Base-by-base conservation (phyloP, 2,888 invertebrate species). In the Elegia similella region DNA sequence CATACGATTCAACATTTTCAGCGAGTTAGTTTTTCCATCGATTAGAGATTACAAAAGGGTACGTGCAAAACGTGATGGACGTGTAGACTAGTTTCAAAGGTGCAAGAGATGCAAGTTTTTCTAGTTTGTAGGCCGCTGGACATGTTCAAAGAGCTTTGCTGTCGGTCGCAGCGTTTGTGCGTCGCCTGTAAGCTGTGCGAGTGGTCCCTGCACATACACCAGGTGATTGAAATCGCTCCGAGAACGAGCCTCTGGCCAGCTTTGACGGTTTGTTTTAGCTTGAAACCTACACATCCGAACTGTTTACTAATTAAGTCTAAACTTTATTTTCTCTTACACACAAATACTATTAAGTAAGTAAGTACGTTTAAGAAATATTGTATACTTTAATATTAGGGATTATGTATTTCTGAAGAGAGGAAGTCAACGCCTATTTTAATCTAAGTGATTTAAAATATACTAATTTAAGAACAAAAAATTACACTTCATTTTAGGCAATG, bases 101-200 rank as follows among this genome's bases (percentile, higher is more conserved):
- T 69, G 38, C 38, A 38, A 12, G 23, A n/a, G 38, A n/a, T 12
- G 55, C 62, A 62, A 65, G 65, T 75, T 78, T 81, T 82, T 77
- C 72, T 66, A 65, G 64, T 66, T 62, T 62, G 63, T 61, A 61
- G 66, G 63, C 65, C 62, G 72, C 64, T 62, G 64, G 71, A 73
- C 67, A 60, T 62, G 75, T 63, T 82, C 82, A 87, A 86, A 88
- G 82, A 73, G 85, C 87, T 88, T 86, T 87, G 82, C 72, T 75
- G 85, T 84, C 83, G 67, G 67, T 65, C 62, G 69, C 86, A 86
- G 72, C 63, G 69, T 70, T 71, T 71, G 70, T 68, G 63, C 60
- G 59, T 62, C 63, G 70, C 68, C n/a, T 23, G 48, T 55, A 47
- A 55, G 64, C 66, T 58, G 54, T 63, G 64, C 60, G 59, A 63